These are phyloP conservation scores for Archegozetes longisetosus DNA, from an alignment of 1,140 invertebrate genomes.

Conservation along the genomic window DNA sequence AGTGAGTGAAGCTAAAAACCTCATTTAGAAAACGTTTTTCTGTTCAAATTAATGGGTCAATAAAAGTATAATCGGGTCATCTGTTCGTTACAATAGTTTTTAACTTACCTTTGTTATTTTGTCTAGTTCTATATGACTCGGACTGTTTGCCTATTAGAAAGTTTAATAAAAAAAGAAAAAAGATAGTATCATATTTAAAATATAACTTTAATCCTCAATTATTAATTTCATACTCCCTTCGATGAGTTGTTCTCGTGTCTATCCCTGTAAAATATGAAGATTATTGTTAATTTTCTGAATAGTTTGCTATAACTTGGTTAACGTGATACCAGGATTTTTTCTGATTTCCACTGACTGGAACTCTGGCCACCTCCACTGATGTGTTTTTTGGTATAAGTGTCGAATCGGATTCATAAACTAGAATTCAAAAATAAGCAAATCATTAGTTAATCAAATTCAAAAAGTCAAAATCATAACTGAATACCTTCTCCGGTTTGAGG, in stretches of 20 bases:
- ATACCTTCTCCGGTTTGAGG: slow-evolving; percentile 92
- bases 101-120: neutral
- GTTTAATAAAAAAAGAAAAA: neutral
- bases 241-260: neutral
- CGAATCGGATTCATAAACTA: slow-evolving; percentile 78
- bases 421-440: slow-evolving; percentile 16
- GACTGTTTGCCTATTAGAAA: neutral
- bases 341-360: slow-evolving; percentile 43
- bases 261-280: neutral
- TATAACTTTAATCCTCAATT: too few species aligned
- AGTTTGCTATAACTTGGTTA: too few species aligned
- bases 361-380: slow-evolving; percentile 80
- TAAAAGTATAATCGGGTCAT: too few species aligned
- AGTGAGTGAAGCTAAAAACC: neutral
- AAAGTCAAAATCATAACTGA: slow-evolving; percentile 17
- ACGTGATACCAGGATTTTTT: slow-evolving; percentile 25
- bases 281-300: too few species aligned
- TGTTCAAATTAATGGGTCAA: too few species aligned
- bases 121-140: neutral
- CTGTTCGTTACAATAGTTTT: too few species aligned
- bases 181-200: neutral
- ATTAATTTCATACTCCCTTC: neutral
- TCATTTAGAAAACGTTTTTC: too few species aligned
- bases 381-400: slow-evolving; percentile 90
- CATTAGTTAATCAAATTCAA: slow-evolving; percentile 8